A percentile compares a stretch with the other conserved stretches of the same genome.
Conservation (phyloP, 2,888 invertebrate species). For the Rhamnusium bicolor region DNA sequence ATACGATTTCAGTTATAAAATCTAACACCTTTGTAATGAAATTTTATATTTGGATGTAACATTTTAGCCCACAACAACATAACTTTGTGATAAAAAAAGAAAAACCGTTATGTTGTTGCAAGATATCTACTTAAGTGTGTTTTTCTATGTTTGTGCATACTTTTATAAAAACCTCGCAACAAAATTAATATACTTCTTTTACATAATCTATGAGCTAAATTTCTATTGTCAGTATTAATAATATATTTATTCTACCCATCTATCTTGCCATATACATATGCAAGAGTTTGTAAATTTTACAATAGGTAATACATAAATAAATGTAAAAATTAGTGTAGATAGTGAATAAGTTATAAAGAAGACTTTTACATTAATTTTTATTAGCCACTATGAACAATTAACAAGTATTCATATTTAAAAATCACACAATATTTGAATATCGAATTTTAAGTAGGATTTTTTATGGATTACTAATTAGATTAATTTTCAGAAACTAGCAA, state of each 20-base stretch:
- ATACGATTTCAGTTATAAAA: background rate
- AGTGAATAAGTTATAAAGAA: background rate
- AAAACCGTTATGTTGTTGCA: slow-evolving; percentile 15
- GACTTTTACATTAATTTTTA: background rate
- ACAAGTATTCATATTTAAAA: slow-evolving; percentile 1
- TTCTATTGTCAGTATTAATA: slow-evolving; percentile 60
- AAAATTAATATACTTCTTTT: slow-evolving; percentile 35
- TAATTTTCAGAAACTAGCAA: slow-evolving; percentile 2
- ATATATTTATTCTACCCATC: slow-evolving; percentile 41
- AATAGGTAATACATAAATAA: slow-evolving; percentile 11
- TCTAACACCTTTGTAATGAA: background rate
- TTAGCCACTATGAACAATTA: background rate
- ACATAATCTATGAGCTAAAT: slow-evolving; percentile 57
- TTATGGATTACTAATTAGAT: background rate
- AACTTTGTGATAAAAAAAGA: background rate
- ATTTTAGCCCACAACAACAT: slow-evolving; percentile 9
- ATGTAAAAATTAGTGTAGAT: background rate
- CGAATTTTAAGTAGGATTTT: background rate
- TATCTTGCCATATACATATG: slow-evolving; percentile 26
- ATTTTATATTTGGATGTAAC: slow-evolving; percentile 26
- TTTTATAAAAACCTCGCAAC: slow-evolving; percentile 27
- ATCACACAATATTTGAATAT: slow-evolving; percentile 11
- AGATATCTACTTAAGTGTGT: slow-evolving; percentile 10
- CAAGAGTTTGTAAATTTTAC: slow-evolving; percentile 8
- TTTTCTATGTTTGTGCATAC: slow-evolving; percentile 15